phyloP scores from a whole-genome alignment of 2,888 invertebrate genomes.

The Zelleria hepariella region DNA sequence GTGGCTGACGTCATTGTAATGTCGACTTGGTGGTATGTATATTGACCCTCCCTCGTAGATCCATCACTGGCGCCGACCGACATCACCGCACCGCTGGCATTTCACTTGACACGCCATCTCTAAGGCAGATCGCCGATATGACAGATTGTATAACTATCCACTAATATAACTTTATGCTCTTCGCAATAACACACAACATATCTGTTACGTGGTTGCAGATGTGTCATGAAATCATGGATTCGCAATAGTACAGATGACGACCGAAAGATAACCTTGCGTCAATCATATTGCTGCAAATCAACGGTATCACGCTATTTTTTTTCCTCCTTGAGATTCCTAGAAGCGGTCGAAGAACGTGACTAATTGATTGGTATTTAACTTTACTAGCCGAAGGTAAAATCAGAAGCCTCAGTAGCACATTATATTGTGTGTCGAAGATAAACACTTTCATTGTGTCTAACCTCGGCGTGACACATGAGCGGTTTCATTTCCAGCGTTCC shows the following conservation, averaged over 20 bases:
- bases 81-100: slow-evolving; percentile 8
- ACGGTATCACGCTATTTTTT: not conserved
- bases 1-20: too few species aligned
- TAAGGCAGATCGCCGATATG: slow-evolving; percentile 13
- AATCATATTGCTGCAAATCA: not conserved
- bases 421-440: not conserved
- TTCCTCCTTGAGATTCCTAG: not conserved
- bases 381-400: slow-evolving; percentile 14
- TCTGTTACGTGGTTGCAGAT: not conserved
- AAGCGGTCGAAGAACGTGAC: not conserved
- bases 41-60: too few species aligned
- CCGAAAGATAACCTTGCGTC: not conserved
- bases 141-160: slow-evolving; percentile 30
- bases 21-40: too few species aligned
- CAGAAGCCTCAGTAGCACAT: slow-evolving; percentile 7
- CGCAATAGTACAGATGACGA: not conserved
- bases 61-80: too few species aligned
- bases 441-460: not conserved
- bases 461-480: not conserved
- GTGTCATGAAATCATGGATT: not conserved
- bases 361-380: slow-evolving; percentile 10
- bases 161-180: slow-evolving; percentile 19
- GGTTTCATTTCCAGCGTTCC: not conserved
- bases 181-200: not conserved
- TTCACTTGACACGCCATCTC: not conserved